A percentile compares a stretch with the other conserved stretches of the same genome.
These are phyloP conservation scores for Lamellibrachia luymesi DNA, from an alignment of 1,140 invertebrate genomes.

Conservation along the genomic window DNA sequence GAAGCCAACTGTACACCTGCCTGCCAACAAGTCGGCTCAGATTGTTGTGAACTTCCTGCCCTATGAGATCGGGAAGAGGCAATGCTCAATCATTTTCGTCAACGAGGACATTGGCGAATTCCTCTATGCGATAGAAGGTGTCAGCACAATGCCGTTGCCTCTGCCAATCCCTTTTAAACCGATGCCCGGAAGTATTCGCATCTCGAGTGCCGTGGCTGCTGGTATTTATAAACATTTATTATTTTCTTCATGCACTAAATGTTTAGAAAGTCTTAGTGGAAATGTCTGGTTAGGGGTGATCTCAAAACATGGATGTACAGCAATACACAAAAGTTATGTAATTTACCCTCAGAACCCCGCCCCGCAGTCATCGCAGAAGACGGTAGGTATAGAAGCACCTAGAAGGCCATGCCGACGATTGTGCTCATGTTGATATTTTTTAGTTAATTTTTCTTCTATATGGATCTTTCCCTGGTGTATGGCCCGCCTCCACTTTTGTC, in stretches of 20 bases:
- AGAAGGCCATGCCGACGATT: no score
- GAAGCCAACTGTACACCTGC: conserved; percentile 38
- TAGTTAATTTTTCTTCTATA: no score
- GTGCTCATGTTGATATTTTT: no score
- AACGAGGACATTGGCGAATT: conserved; percentile 56
- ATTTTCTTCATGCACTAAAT: neutral
- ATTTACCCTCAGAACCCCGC: no score
- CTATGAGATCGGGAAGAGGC: conserved; percentile 49
- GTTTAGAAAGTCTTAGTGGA: neutral
- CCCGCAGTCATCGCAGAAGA: no score
- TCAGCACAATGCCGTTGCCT: conserved; percentile 44
- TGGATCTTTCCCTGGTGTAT: no score
- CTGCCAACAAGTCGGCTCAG: conserved; percentile 20
- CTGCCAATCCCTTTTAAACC: conserved; percentile 44
- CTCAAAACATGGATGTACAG: no score
- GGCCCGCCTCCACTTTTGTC: no score
- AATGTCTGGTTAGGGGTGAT: neutral
- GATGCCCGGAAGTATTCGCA: conserved; percentile 41
- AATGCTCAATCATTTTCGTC: conserved; percentile 52
- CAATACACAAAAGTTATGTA: no score
- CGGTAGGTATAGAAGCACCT: no score
- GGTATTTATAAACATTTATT: neutral
- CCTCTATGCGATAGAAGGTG: conserved; percentile 54
- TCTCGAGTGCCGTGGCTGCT: conserved; percentile 48
- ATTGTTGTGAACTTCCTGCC: conserved; percentile 50